These are phyloP conservation scores for Machimus atricapillus DNA, from an alignment of 2,888 invertebrate species.

Conservation along the genomic window DNA sequence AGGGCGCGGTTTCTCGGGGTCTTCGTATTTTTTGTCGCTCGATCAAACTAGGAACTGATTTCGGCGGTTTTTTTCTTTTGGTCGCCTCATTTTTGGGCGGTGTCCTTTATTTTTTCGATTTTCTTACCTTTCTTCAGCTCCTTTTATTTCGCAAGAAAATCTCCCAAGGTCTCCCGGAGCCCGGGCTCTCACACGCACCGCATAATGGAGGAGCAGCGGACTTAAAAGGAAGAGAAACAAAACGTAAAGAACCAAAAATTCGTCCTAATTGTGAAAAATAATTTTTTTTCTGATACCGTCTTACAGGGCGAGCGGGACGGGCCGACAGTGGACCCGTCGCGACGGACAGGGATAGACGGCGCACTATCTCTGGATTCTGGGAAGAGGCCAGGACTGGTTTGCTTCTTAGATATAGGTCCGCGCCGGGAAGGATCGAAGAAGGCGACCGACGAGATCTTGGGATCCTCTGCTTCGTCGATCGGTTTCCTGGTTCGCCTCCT, in stretches of 20 bases:
- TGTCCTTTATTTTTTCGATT: background rate
- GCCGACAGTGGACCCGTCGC: background rate
- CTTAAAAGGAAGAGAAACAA: conserved; percentile 1
- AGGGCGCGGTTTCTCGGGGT: background rate
- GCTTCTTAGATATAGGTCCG: background rate
- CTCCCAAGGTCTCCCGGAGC: background rate
- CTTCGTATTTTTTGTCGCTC: background rate
- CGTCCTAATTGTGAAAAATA: conserved; percentile 19
- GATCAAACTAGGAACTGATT: conserved; percentile 10
- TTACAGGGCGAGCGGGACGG: background rate
- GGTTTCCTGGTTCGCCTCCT: conserved; percentile 9
- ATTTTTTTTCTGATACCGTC: background rate
- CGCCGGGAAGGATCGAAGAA: background rate
- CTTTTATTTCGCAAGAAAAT: conserved; percentile 12
- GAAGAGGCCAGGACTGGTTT: conserved; percentile 7
- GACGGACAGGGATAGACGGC: background rate
- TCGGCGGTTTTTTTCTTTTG: background rate
- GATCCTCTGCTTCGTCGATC: background rate
- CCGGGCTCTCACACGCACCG: background rate
- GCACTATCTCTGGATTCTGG: background rate
- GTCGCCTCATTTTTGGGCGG: background rate
- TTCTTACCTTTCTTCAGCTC: background rate
- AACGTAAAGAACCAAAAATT: background rate
- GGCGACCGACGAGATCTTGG: background rate
- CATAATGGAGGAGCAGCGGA: background rate